Base-by-base conservation (phyloP, 2,888 invertebrate species). In the Drosophila recens region DNA sequence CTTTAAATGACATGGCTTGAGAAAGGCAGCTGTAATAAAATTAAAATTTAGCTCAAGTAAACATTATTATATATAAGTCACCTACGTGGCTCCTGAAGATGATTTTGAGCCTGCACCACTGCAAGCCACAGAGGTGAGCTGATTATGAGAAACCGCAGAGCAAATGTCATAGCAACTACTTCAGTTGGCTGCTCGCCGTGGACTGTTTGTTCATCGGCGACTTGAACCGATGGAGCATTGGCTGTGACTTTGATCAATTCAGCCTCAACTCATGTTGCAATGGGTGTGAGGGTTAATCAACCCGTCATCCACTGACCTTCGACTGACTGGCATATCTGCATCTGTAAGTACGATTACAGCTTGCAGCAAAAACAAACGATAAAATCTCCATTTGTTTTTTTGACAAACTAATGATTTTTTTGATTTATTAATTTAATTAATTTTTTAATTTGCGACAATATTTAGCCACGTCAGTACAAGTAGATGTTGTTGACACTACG, bases 51-150 rank as follows among this genome's bases (percentile, higher is more conserved):
- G 11, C 8, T 8, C 2, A 38, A 13, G 2, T 23, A 36, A 23
- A 40, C 0, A 9, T 33, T 0, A 9, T 45, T 40, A 8, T 4
- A 0, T 3, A 10, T 13, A 15, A 0, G 8, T 9, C 5, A 67
- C 75, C 33, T 51, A 83, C 84, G 83, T 54, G 61, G 65, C 2
- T 80, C 75, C 43, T 68, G 61, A 13, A 83, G 69, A 58, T 71
- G 79, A 48, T 72, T 43, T n/a, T 80, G 75, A 0, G 52, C 42
- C 40, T 61, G 59, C 40, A 53, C 63, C 43, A 34, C 36, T 15
- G 30, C 15, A 15, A 58, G 33, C 36, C 57, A 71, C 38, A 70
- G 45, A 30, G 61, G 17, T 36, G 40, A 40, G 9, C 46, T 27
- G 33, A 52, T n/a, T 40, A 72, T n/a, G 17, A 56, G 9, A 43